These are phyloP conservation scores for Holotrichia oblita DNA, from an alignment of 1,140 invertebrate genomes.

Conservation along the genomic window DNA sequence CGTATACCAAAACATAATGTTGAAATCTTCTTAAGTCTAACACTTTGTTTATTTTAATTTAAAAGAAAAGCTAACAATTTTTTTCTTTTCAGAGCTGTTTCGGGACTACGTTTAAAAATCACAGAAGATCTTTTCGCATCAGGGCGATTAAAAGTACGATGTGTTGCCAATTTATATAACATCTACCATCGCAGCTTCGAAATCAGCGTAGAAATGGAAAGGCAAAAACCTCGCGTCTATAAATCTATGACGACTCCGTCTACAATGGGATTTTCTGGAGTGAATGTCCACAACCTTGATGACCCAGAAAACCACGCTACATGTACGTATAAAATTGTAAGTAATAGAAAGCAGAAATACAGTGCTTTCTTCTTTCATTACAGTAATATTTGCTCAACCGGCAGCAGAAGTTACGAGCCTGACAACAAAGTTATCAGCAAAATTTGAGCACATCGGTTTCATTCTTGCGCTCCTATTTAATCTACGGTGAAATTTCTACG, in stretches of 20 bases:
- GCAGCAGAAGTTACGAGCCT: conserved; percentile 25
- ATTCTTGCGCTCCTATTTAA: neutral
- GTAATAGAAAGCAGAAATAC: neutral
- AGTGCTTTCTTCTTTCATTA: neutral
- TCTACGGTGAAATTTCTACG: conserved; percentile 33
- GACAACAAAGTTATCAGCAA: conserved; percentile 7
- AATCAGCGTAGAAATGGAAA: conserved; percentile 65
- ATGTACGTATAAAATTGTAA: neutral
- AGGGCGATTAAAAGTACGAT: conserved; percentile 67
- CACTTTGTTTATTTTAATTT: too few species aligned
- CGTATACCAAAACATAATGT: too few species aligned
- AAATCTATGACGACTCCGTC: conserved; percentile 44
- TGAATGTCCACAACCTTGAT: conserved; percentile 1
- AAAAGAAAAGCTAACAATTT: neutral
- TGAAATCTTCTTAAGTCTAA: too few species aligned
- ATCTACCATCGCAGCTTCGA: conserved; percentile 70
- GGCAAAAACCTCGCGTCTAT: conserved; percentile 45
- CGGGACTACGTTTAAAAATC: conserved; percentile 50
- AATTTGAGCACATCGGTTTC: neutral
- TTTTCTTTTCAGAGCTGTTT: conserved; percentile 52
- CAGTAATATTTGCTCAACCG: conserved; percentile 29
- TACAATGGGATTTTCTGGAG: conserved; percentile 14
- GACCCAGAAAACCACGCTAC: conserved; percentile 18
- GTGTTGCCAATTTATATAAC: conserved; percentile 66
- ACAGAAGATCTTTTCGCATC: conserved; percentile 61